Evolutionary conservation across 35 echinoderm and acorn worm genomes (phyloP), one percentile per base, ranked within the genome.

Genomic region (Diadema setosum): DNA sequence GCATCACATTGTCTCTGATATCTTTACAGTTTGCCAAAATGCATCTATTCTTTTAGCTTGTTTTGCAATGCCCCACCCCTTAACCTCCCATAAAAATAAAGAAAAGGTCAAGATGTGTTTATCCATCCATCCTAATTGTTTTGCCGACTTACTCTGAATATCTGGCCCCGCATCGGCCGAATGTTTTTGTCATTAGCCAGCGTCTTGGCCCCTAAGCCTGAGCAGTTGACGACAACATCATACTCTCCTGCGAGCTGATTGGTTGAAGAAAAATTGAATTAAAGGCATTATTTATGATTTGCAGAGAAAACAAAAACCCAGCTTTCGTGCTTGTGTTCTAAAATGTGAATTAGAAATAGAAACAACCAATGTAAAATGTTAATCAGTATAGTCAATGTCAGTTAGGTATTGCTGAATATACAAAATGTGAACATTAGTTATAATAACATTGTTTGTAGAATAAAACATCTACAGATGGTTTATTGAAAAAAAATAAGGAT

Each of bases 171-270:
- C 4, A 81, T 23, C 43, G 87, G 75, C 18, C 82, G 35, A 5
- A 89, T 55, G 5, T 42, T 23, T 3, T 81, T 21, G 39, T 89
- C 87, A 81, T 81, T 50, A 11, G 32, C 49, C 9, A 89, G 48
- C 37, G 42, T 34, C 49, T 45, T 59, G 35, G 87, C 87, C 16
- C 46, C 67, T 9, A 89, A 45, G 24, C 87, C 87, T 16, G 87
- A 25, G 39, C 87, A 89, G 40, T 89, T 89, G 0, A 89, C 87
- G 29, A 81, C 39, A 1, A 89, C 75, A 81, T 89, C 87, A 89
- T 59, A 89, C 50, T 81, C 49, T 9, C 75, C 75, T 81, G 37
- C 33, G 42, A 89, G 42, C 87, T 89, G 74, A 40, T 17, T 24
- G 11, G 48, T 17, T n/a, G 31, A 52, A 9, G 56, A 52, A 15